Base-by-base conservation (phyloP, 2,797 vertebrate genomes). In the Graptemys geographica region DNA sequence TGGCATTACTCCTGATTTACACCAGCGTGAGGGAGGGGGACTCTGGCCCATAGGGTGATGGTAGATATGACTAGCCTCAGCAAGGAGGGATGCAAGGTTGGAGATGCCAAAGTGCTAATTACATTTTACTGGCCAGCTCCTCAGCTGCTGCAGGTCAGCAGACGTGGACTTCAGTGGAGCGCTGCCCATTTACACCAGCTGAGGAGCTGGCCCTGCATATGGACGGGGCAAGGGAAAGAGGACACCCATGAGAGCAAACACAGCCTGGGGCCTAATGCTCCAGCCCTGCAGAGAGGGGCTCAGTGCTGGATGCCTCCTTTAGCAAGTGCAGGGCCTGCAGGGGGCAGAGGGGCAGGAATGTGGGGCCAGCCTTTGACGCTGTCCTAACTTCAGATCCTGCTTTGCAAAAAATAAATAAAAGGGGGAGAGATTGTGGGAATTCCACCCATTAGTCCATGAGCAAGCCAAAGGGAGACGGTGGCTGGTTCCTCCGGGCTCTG, bases 381-480 rank as follows among this genome's bases (percentile, higher is more conserved):
- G 89, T 90, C 81, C 83, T 59, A 86, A 44, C 59, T 83, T 93
- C 80, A 90, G 44, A 74, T 13, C 51, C 57, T 57, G 55, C 33
- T 51, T 51, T 87, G 72, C 79, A 83, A 79, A 86, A 86, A 80
- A 88, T 53, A 33, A 28, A 84, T 18, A 33, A 37, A 18, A 5
- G n/a, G 31, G 31, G 19, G 49, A 79, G 83, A 69, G 84, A 83
- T 83, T 79, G 51, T 79, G 87, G 91, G 87, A 93, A 90, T 72
- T 55, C 79, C 84, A 90, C 83, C 88, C 80, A 86, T 93, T 74
- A 72, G 84, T 72, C 83, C 92, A 89, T 79, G 83, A 90, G 74
- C 83, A 93, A 74, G 83, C 80, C 57, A 83, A 89, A 84, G 87
- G 92, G 84, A 88, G 89, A 90, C 47, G 84, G 51, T 57, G 51